Base-by-base conservation (phyloP, 2,113 vertebrate genomes). In the Saccopteryx bilineata region DNA sequence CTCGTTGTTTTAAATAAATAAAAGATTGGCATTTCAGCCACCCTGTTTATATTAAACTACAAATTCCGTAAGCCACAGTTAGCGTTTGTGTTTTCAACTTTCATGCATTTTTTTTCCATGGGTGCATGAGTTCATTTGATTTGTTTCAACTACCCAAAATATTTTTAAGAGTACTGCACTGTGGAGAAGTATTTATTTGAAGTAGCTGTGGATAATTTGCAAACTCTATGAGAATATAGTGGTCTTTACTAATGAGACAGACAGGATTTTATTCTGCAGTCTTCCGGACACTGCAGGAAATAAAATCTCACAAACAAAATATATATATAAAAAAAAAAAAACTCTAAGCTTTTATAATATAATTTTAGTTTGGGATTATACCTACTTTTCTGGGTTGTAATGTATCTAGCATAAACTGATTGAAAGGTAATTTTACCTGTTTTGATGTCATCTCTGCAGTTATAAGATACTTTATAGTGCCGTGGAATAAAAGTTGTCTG, bases 1-100 rank as follows among this genome's bases (percentile, higher is more conserved):
- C 95, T 97, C 74, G 15, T 92, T 97, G 96, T 97, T 85, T 93
- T 97, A 98, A 98, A 97, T 96, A 98, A 98, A 98, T 96, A 97
- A 94, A 98, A 96, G 89, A 96, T 98, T 98, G 97, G 84, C 87
- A 87, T 95, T 98, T 90, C 39, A 96, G 46, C 48, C 96, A 87
- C 94, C 74, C 85, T 97, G 91, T 97, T 98, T 98, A 96, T 72
- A 98, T 98, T 97, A 96, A 98, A 93, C 71, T 96, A 83, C 84
- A 97, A 97, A 96, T 95, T 96, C 96, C 97, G 84, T 91, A 94
- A 98, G 69, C 39, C 93, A 96, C 94, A 94, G 96, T 78, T 78
- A 98, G 93, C 92, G 54, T 93, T 97, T 94, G 14, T 93, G 33
- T 97, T 97, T 98, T 97, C 94, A 94, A 86, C 24, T 96, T 97